These are phyloP conservation scores for Prionailurus viverrinus DNA, from an alignment of 2,113 vertebrate species.

Conservation along the genomic window DNA sequence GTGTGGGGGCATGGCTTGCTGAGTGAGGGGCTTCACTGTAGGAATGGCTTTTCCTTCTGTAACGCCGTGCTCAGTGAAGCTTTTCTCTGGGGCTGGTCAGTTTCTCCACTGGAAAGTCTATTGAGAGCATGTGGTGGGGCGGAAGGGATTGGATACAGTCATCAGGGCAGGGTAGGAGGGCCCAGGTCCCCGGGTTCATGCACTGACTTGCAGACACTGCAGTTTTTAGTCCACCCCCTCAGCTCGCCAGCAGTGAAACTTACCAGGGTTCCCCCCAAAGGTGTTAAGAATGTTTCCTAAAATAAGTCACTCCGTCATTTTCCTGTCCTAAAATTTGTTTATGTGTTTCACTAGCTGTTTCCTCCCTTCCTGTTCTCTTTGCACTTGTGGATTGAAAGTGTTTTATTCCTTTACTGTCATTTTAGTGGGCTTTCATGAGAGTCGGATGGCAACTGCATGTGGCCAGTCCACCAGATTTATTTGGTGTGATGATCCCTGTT, in stretches of 20 bases:
- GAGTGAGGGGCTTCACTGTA: neutral
- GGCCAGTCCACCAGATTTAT: neutral
- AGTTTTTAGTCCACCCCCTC: neutral
- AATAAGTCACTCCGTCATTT: neutral
- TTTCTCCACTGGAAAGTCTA: neutral
- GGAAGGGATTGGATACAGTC: neutral
- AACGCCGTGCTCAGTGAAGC: neutral
- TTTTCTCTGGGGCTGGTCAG: neutral
- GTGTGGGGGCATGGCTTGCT: neutral
- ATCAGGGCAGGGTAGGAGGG: neutral
- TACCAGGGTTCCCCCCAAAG: neutral
- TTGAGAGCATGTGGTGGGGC: neutral
- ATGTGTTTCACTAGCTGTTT: neutral
- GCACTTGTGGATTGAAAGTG: neutral
- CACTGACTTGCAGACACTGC: neutral
- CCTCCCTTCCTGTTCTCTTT: neutral
- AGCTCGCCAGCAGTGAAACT: neutral
- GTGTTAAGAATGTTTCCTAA: neutral
- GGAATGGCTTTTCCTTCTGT: neutral
- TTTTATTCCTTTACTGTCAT: neutral
- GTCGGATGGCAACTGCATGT: neutral
- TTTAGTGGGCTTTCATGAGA: neutral
- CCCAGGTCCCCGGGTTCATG: neutral
- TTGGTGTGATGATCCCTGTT: neutral
- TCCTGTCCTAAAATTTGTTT: neutral